These are phyloP conservation scores for Drosophila siamana DNA, from an alignment of 2,888 invertebrate genomes.

Conservation along the genomic window DNA sequence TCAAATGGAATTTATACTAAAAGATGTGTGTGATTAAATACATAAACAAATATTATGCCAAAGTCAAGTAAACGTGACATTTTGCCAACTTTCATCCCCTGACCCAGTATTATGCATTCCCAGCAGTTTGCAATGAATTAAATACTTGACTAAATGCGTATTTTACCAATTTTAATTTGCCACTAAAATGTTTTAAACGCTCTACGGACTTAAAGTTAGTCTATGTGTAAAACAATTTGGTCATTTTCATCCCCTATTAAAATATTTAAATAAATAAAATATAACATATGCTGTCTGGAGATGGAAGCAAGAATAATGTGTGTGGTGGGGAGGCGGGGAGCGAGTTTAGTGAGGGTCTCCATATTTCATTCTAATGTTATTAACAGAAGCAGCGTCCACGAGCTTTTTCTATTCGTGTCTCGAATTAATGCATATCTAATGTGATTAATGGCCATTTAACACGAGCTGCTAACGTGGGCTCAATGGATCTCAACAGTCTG, in stretches of 20 bases:
- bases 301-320: too few species aligned
- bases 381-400: conserved; percentile 21
- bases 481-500: conserved; percentile 16
- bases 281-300: too few species aligned
- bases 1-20: conserved; percentile 1
- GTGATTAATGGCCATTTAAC: conserved; percentile 82
- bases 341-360: neutral
- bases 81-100: too few species aligned
- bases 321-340: neutral
- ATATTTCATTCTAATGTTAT: conserved; percentile 13
- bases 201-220: too few species aligned
- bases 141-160: too few species aligned
- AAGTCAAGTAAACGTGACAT: neutral
- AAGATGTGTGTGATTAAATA: conserved; percentile 7
- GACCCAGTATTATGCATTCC: too few species aligned
- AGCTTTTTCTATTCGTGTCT: conserved; percentile 20
- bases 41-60: neutral
- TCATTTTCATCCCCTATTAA: neutral
- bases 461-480: conserved; percentile 66
- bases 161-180: too few species aligned
- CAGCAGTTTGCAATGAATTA: too few species aligned
- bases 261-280: neutral
- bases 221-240: neutral
- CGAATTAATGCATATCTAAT: conserved; percentile 75
- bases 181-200: too few species aligned